Conservation (phyloP, 2,113 vertebrate genomes). For the Lota lota region DNA sequence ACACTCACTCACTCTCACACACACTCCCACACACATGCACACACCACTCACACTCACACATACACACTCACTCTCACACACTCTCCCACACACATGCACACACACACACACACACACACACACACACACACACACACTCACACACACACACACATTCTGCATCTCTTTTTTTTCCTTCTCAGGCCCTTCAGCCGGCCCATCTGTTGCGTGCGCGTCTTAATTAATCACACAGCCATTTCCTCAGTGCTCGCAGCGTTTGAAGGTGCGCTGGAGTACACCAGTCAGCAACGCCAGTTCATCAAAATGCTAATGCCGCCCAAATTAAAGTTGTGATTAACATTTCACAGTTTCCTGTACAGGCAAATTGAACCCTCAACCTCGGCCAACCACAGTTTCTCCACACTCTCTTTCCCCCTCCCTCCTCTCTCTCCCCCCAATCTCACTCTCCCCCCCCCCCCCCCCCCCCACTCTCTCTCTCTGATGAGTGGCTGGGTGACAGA, state of each 20-base stretch:
- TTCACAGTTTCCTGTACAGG: constrained; percentile 95
- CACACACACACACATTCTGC: constrained; percentile 19
- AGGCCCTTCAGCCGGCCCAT: constrained; percentile 88
- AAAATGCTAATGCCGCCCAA: constrained; percentile 99
- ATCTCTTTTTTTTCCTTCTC: constrained; percentile 64
- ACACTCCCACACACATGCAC: too few relatives aligned
- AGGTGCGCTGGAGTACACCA: constrained; percentile 88
- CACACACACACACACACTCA: neutral
- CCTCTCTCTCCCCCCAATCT: neutral
- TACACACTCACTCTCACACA: neutral
- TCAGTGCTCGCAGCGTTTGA: constrained; percentile 86
- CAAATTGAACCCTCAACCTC: constrained; percentile 89
- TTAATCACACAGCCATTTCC: constrained; percentile 97
- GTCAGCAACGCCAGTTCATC: constrained; percentile 95
- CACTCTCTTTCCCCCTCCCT: too few relatives aligned
- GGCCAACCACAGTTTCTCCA: constrained; percentile 73
- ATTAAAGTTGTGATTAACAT: constrained; percentile 99
- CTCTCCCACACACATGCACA: neutral
- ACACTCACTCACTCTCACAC: too few relatives aligned
- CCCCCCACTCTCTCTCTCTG: constrained; percentile 25
- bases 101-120: constrained; percentile 2
- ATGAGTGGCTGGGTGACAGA: constrained; percentile 47
- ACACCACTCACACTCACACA: neutral
- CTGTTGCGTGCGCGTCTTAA: constrained; percentile 93
- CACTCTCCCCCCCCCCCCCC: neutral